Percentiles rank a stretch among this genome's conserved stretches.
Conservation (phyloP, 2,797 vertebrate genomes). For the Babyrousa celebensis region DNA sequence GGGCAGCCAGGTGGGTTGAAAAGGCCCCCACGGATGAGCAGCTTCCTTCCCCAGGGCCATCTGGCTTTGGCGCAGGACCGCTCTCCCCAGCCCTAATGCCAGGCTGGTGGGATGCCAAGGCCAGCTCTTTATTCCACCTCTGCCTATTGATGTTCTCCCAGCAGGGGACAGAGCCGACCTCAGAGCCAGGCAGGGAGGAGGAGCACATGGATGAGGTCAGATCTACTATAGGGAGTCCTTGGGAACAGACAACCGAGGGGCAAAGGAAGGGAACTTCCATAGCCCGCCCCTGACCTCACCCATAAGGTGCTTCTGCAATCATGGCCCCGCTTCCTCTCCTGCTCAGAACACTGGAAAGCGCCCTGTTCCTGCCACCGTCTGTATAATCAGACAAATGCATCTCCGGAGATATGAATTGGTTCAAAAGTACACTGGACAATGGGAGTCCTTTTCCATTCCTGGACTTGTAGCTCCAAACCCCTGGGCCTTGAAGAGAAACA, state of each 20-base stretch:
- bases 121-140: constrained; percentile 62
- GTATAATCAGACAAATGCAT: background rate
- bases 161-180: constrained; percentile 61
- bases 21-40: background rate
- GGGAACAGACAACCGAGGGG: background rate
- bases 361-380: background rate
- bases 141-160: constrained; percentile 17
- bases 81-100: constrained; percentile 48
- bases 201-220: background rate
- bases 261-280: background rate
- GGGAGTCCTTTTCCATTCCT: background rate
- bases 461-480: background rate
- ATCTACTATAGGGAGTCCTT: background rate
- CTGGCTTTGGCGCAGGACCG: constrained; percentile 36
- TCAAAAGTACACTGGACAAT: background rate
- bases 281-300: background rate
- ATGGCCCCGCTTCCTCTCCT: background rate
- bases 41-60: constrained; percentile 30
- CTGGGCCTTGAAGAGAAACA: background rate
- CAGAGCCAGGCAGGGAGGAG: background rate
- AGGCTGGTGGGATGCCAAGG: constrained; percentile 65
- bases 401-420: background rate
- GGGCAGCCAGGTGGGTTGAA: constrained; percentile 47
- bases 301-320: background rate
- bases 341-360: rapidly evolving